Percentiles rank a stretch among this genome's conserved stretches.
Evolutionary conservation across 2,797 vertebrate species (phyloP).

Genomic region (Poecilia gillii): DNA sequence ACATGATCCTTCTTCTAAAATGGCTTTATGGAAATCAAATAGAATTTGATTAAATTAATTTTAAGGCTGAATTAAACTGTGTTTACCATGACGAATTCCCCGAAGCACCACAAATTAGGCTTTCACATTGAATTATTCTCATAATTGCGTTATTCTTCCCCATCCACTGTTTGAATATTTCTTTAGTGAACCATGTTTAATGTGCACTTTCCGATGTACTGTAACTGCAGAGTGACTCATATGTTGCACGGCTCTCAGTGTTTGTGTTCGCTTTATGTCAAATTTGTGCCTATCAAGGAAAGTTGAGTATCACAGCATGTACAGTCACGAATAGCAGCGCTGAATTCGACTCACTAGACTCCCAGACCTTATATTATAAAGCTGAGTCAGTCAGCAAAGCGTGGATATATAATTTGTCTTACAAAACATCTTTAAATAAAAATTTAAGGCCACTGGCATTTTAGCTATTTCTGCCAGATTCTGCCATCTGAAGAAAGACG

Average conservation of each 20-base stretch:
- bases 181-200: slow-evolving; percentile 2
- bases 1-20: not conserved
- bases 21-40: not conserved
- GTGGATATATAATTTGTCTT: slow-evolving; percentile 7
- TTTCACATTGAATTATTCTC: slow-evolving; percentile 1
- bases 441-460: not conserved
- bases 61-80: not conserved
- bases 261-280: slow-evolving; percentile 25
- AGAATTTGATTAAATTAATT: not conserved
- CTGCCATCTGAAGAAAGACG: not conserved
- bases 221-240: slow-evolving; percentile 22
- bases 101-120: not conserved
- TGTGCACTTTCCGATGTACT: slow-evolving; percentile 7
- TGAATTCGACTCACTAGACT: slow-evolving; percentile 4
- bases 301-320: slow-evolving; percentile 31
- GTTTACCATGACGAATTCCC: not conserved
- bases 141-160: not conserved
- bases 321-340: slow-evolving; percentile 16
- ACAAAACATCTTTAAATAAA: slow-evolving; percentile 18
- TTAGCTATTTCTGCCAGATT: slow-evolving; percentile 1
- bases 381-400: slow-evolving; percentile 5
- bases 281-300: slow-evolving; percentile 24
- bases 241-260: slow-evolving; percentile 14
- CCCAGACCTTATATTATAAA: not conserved
- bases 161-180: slow-evolving; percentile 12